Conservation (phyloP, 2,888 invertebrate species). For the Xestia xanthographa region DNA sequence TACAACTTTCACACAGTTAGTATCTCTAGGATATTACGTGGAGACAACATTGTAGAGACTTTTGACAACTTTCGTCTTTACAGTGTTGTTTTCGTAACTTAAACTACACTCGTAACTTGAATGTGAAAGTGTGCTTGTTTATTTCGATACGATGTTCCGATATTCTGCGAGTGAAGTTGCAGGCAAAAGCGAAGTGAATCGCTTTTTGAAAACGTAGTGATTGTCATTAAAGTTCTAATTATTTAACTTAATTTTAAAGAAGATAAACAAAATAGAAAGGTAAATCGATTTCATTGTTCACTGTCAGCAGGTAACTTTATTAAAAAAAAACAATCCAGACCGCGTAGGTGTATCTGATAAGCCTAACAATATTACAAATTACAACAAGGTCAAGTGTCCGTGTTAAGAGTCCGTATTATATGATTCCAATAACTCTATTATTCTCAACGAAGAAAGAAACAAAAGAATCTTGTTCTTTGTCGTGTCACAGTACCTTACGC, state of each 20-base stretch:
- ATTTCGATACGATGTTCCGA: background rate
- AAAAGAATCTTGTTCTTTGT: background rate
- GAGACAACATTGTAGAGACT: slow-evolving; percentile 7
- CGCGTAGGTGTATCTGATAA: background rate
- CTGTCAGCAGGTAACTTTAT: background rate
- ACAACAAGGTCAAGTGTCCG: background rate
- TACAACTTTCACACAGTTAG: background rate
- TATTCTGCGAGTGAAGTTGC: background rate
- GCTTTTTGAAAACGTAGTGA: no score
- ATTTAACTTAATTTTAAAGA: background rate
- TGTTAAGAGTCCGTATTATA: background rate
- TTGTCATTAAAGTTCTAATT: no score
- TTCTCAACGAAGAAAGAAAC: background rate
- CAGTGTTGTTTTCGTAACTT: background rate
- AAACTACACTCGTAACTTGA: background rate
- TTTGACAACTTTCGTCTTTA: background rate
- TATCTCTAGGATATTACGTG: background rate
- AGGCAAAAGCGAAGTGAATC: background rate
- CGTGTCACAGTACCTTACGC: background rate
- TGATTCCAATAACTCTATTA: background rate
- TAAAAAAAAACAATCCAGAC: no score
- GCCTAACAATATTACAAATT: background rate
- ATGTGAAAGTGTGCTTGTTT: background rate
- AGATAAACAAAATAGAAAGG: no score
- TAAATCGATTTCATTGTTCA: no score